Base-by-base conservation (phyloP, 2,797 vertebrate genomes). In the Anableps anableps region DNA sequence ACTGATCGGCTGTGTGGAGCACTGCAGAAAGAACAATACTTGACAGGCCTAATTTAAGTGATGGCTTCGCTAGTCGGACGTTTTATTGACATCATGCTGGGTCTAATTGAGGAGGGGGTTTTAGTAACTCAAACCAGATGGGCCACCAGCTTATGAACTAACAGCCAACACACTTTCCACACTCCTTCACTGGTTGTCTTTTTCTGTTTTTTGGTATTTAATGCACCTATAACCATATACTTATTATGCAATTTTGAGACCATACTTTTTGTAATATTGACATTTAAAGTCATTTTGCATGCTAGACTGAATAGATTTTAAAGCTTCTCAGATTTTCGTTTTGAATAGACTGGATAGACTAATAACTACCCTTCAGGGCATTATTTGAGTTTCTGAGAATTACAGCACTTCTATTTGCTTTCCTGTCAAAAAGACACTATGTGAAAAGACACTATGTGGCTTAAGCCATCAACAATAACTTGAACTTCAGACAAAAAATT, bases 71-170 rank as follows among this genome's bases (percentile, higher is more conserved):
- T 91, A 88, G 87, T 92, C 92, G 93, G 93, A 95, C 92, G 84
- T 94, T 94, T 95, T 94, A 95, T 95, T 95, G 93, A 95, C 94
- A 94, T 95, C 94, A 95, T 95, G 92, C 91, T 92, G 93, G 82
- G 90, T 93, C 88, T 94, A 94, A 94, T 94, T 94, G 94, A 92
- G 90, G 84, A 89, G 92, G 90, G 93, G 92, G 84, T 86, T 89
- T 88, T 53, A 71, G 80, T 91, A 94, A 95, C 89, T 89, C 79
- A 85, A 94, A 94, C 91, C 95, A 95, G 93, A 95, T 95, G 95
- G 93, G 94, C 93, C 94, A 94, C 93, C 93, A 93, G 92, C 92
- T 94, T 89, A 90, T 89, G 89, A 91, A 88, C 90, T 84, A 89
- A 88, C 83, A 85, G 77, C 77, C 73, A 53, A 73, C 64, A 47